Evolutionary conservation across 2,797 vertebrate genomes (phyloP).

Genomic region (Limosa lapponica): DNA sequence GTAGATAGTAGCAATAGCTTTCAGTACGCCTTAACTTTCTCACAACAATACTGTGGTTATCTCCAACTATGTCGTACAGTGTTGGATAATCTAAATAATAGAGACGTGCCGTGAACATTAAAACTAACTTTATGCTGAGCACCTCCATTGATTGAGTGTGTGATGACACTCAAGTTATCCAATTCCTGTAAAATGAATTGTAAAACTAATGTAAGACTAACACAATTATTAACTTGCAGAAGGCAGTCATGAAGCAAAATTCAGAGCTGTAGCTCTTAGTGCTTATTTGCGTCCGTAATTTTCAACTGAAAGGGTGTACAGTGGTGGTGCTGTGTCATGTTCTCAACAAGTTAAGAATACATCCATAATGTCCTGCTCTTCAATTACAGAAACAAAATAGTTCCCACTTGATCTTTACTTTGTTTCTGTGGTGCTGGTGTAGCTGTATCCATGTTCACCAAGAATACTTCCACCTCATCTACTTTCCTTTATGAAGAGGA

Average conservation of each 20-base stretch:
- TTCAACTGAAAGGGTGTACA: not conserved
- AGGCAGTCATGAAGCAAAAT: not conserved
- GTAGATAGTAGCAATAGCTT: not conserved
- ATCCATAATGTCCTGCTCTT: not conserved
- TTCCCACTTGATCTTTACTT: not conserved
- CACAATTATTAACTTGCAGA: not conserved
- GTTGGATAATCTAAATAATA: not conserved
- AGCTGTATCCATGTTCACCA: not conserved
- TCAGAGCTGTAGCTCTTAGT: not conserved
- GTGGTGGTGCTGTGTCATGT: not conserved
- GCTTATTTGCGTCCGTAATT: not conserved
- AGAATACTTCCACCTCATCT: slow-evolving; percentile 31
- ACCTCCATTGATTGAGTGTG: not conserved
- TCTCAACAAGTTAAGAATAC: not conserved
- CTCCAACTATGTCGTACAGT: not conserved
- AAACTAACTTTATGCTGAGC: not conserved
- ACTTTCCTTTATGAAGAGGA: slow-evolving; percentile 36
- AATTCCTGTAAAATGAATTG: not conserved
- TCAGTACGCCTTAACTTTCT: not conserved
- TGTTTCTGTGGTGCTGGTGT: not conserved
- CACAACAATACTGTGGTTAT: not conserved
- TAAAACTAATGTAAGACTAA: not conserved
- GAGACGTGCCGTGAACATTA: not conserved
- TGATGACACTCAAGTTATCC: not conserved
- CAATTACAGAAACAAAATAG: not conserved